Percentiles rank a stretch among this genome's conserved stretches.
Evolutionary conservation across 92 coral and sea anemone species (phyloP).

Genomic region (Scolanthus callimorphus): DNA sequence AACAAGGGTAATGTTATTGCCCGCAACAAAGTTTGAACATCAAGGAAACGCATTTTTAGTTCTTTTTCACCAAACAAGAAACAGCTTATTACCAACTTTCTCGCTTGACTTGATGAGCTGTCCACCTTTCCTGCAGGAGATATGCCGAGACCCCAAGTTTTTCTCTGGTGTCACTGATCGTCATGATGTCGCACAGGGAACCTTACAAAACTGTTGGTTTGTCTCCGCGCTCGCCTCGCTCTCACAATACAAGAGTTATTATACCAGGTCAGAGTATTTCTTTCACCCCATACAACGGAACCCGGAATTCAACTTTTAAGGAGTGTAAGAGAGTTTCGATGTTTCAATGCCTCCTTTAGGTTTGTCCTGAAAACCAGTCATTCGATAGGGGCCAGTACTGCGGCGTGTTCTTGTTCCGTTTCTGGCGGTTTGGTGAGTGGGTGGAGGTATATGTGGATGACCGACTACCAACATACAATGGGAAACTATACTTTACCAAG

Average conservation of each 20-base stretch:
- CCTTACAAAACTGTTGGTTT: constrained; percentile 34
- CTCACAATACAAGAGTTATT: constrained; percentile 21
- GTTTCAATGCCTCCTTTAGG: constrained; percentile 21
- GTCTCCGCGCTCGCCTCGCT: constrained; percentile 24
- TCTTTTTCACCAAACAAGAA: too few species aligned
- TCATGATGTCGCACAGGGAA: constrained; percentile 38
- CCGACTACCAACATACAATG: constrained; percentile 26
- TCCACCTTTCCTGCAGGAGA: constrained; percentile 20
- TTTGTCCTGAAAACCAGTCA: constrained; percentile 30
- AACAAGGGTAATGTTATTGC: too few species aligned
- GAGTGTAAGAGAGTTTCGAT: too few species aligned
- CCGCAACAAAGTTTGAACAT: too few species aligned
- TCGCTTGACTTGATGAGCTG: too few species aligned
- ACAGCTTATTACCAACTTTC: too few species aligned
- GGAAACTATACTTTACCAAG: constrained; percentile 11
- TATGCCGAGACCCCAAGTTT: constrained; percentile 27
- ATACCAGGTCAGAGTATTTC: too few species aligned
- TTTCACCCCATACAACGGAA: too few species aligned
- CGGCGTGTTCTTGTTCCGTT: constrained; percentile 34
- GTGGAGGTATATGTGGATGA: constrained; percentile 32
- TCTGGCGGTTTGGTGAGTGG: constrained; percentile 51
- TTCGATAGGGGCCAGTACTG: constrained; percentile 21
- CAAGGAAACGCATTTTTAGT: too few species aligned
- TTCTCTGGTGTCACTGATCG: constrained; percentile 31
- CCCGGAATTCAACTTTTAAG: too few species aligned